phyloP scores from a whole-genome alignment of 2,797 vertebrate genomes.

The Ciconia nigra region DNA sequence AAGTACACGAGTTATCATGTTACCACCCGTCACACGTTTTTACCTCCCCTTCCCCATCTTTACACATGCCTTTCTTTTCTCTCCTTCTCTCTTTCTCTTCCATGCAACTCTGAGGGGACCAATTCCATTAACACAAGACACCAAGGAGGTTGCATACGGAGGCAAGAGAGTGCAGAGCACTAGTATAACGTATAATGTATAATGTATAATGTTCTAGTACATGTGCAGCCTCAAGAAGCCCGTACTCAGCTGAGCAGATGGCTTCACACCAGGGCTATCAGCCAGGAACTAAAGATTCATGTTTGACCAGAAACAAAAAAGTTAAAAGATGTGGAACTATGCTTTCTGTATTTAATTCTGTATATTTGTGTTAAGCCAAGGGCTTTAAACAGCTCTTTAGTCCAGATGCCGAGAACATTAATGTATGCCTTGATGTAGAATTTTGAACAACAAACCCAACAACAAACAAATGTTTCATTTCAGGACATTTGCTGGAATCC shows the following conservation, averaged over 20 bases:
- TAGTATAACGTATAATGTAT: rapidly evolving
- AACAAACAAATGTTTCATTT: background rate
- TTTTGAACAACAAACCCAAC: background rate
- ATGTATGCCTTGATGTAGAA: background rate
- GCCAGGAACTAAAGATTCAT: background rate
- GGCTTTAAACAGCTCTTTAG: background rate
- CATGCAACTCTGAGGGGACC: background rate
- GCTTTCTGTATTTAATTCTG: background rate
- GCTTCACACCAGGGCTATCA: background rate
- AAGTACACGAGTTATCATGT: background rate
- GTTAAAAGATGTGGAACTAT: background rate
- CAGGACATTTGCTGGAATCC: background rate
- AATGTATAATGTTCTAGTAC: rapidly evolving
- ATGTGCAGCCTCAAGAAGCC: background rate
- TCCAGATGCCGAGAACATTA: background rate
- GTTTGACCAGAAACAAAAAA: background rate
- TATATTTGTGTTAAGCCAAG: background rate
- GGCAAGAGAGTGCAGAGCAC: background rate
- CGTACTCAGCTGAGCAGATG: background rate
- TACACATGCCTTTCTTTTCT: background rate
- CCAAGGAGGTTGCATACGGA: rapidly evolving
- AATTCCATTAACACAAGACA: background rate
- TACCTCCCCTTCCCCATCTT: background rate
- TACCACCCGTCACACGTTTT: background rate
- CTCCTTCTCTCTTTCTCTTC: background rate